Percentiles rank a stretch among this genome's conserved stretches.
phyloP scores from a whole-genome alignment of 2,113 vertebrate genomes.

The Manacus vitellinus region DNA sequence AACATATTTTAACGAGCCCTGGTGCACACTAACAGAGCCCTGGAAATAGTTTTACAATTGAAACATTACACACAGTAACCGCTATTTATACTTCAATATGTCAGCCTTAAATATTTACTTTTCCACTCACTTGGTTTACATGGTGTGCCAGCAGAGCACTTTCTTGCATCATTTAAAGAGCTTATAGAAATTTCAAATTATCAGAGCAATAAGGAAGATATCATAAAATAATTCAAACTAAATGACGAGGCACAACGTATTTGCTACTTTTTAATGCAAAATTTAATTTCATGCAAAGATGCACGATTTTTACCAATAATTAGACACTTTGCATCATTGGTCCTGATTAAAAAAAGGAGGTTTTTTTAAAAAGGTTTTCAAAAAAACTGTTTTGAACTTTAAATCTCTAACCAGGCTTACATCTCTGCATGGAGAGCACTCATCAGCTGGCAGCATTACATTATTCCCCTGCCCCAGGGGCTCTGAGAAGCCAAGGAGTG shows the following conservation, averaged over 20 bases:
- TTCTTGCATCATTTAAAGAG: conserved; percentile 13
- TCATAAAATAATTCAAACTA: not conserved
- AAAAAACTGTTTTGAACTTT: conserved; percentile 3
- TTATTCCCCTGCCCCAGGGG: not conserved
- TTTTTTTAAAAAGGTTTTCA: not conserved
- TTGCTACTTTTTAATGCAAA: not conserved
- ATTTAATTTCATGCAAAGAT: not conserved
- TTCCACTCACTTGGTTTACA: conserved; percentile 34
- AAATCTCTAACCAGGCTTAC: not conserved
- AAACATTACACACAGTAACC: conserved; percentile 23
- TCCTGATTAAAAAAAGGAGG: not conserved
- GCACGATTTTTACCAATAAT: not conserved
- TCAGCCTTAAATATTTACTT: conserved; percentile 58
- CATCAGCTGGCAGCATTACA: not conserved
- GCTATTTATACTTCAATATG: conserved; percentile 50
- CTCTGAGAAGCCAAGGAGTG: not conserved
- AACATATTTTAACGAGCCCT: not conserved
- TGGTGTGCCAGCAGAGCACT: not conserved
- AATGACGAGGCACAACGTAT: not conserved
- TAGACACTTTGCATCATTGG: not conserved
- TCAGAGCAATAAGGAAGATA: not conserved
- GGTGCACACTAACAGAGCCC: not conserved
- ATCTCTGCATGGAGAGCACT: not conserved
- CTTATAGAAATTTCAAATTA: conserved; percentile 8
- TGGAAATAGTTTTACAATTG: conserved; percentile 22